Base-by-base conservation (phyloP, 2,797 vertebrate genomes). In the Steatocranus sp. region DNA sequence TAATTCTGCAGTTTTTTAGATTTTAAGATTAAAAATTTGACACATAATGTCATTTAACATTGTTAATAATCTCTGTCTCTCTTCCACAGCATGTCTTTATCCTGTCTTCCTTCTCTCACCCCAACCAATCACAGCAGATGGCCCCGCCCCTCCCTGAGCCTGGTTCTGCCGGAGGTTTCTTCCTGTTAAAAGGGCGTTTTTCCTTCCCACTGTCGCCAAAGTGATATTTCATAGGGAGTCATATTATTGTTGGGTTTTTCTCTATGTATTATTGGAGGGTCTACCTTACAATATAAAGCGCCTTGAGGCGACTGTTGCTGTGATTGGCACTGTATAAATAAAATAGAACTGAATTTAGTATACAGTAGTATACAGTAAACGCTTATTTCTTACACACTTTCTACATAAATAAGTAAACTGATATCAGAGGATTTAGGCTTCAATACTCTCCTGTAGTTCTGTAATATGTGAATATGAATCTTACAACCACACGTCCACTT, bases 301-400 rank as follows among this genome's bases (percentile, higher is more conserved):
- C 25, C 25, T 30, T 10, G 0, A 56, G 53, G 25, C 0, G 1
- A 56, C 53, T 56, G 3, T 0, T 56, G 53, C 0, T 17, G 8
- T 56, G 53, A 56, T 30, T 56, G 53, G 53, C 3, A 0, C 53
- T 30, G 53, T 56, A 56, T 30, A 1, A 56, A 56, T 56, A 30
- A 30, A 56, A 0, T 30, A 30, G 53, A 56, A 56, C 0, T 0
- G 0, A 54, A 2, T 54, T 56, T 30, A 30, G 23, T 5, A 5
- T 53, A 15, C 38, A 41, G 12, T 14, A 27, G 6, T 27, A 7
- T 56, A 38, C 8, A 68, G 38, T 11, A 15, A 66, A 17, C 5
- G 38, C 7, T 23, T 66, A 38, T 43, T 43, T 43, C 36, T 43
- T 23, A 66, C 5, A 10, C 36, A 25, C 20, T 1, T 68, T 68